These are phyloP conservation scores for Phylloscopus whistleri DNA, from an alignment of 2,113 vertebrate genomes.

Conservation along the genomic window DNA sequence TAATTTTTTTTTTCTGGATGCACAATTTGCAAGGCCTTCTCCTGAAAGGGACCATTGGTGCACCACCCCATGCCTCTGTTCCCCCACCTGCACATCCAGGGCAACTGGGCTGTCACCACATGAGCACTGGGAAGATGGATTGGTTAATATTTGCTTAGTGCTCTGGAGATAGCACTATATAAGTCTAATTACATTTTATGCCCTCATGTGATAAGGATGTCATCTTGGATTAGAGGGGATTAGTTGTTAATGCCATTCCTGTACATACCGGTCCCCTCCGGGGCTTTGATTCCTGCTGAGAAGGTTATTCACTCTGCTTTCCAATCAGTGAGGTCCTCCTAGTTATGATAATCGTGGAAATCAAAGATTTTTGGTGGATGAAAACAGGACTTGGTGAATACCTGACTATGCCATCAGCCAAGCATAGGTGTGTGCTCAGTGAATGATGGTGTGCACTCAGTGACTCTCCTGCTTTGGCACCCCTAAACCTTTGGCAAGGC, in stretches of 20 bases:
- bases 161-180: constrained; percentile 38
- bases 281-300: constrained; percentile 37
- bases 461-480: background rate
- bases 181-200: constrained; percentile 51
- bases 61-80: background rate
- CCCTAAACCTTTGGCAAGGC: background rate
- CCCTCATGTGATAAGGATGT: constrained; percentile 52
- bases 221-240: constrained; percentile 60
- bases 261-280: constrained; percentile 37
- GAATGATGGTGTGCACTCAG: background rate
- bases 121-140: background rate
- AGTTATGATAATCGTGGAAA: background rate
- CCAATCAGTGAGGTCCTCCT: background rate
- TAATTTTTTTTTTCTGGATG: background rate
- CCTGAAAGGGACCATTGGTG: background rate
- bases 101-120: background rate
- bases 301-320: constrained; percentile 2
- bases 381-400: background rate
- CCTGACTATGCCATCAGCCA: background rate
- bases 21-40: background rate
- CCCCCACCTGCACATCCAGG: background rate
- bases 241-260: constrained; percentile 66
- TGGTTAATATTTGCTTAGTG: constrained; percentile 37
- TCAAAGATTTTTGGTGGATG: background rate
- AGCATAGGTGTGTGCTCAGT: background rate